A percentile compares a stretch with the other conserved stretches of the same genome.
Evolutionary conservation across 2,888 invertebrate species (phyloP).

Genomic region (Agriopis aurantiaria): DNA sequence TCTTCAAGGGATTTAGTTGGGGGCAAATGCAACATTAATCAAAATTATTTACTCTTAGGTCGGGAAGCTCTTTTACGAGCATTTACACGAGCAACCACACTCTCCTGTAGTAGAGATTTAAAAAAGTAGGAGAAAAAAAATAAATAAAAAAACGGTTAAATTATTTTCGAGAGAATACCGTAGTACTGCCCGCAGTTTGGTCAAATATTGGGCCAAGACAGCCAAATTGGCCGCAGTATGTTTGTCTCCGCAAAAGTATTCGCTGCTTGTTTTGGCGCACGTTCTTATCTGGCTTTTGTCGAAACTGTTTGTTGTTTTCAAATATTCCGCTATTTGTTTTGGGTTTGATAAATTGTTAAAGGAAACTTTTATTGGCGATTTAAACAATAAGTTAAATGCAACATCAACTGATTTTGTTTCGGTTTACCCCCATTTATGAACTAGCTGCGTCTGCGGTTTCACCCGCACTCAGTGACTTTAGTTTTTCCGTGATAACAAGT

Average conservation of each 20-base stretch:
- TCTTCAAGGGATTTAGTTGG: too few relatives aligned
- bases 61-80: too few relatives aligned
- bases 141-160: too few relatives aligned
- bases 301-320: constrained; percentile 34
- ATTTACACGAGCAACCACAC: too few relatives aligned
- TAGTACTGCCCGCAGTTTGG: constrained; percentile 30
- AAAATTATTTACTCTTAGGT: too few relatives aligned
- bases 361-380: constrained; percentile 17
- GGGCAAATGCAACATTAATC: too few relatives aligned
- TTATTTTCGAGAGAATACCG: too few relatives aligned
- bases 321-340: constrained; percentile 25
- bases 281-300: constrained; percentile 30
- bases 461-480: background rate
- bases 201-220: constrained; percentile 34
- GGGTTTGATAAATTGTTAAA: constrained; percentile 20
- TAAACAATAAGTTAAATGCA: background rate
- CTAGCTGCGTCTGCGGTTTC: too few relatives aligned
- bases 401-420: background rate
- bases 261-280: constrained; percentile 30
- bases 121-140: too few relatives aligned
- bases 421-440: background rate
- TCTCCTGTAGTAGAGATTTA: too few relatives aligned
- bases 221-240: constrained; percentile 33
- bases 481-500: background rate
- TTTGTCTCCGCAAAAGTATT: constrained; percentile 27